A percentile compares a stretch with the other conserved stretches of the same genome.
Evolutionary conservation across 1,140 invertebrate species (phyloP).

Genomic region (Lerema accius): DNA sequence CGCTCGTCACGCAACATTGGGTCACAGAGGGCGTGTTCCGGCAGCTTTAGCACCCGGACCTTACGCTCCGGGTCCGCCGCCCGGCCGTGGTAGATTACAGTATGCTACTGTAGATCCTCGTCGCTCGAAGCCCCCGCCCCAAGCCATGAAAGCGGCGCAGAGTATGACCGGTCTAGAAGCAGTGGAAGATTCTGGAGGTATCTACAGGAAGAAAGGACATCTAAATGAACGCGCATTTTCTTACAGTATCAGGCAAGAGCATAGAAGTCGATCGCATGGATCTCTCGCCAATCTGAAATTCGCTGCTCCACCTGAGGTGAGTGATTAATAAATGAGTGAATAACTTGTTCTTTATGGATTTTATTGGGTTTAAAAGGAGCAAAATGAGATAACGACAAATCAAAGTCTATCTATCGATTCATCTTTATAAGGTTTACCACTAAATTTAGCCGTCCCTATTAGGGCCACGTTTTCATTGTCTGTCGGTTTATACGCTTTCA

Average conservation of each 20-base stretch:
- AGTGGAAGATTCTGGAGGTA: constrained; percentile 91
- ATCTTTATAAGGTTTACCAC: too few species aligned
- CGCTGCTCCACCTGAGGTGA: constrained; percentile 86
- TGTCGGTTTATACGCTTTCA: too few species aligned
- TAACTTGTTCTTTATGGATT: too few species aligned
- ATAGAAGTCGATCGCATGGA: constrained; percentile 94
- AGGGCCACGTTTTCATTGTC: too few species aligned
- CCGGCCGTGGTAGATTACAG: constrained; percentile 83
- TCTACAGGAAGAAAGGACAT: constrained; percentile 95
- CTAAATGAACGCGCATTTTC: constrained; percentile 96
- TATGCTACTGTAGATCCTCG: constrained; percentile 86
- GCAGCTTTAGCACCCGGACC: constrained; percentile 58
- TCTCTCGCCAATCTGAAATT: constrained; percentile 94
- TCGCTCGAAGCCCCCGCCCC: constrained; percentile 89
- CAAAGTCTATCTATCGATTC: too few species aligned
- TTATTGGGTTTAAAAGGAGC: too few species aligned
- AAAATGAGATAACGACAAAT: too few species aligned
- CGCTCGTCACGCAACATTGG: constrained; percentile 67
- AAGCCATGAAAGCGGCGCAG: constrained; percentile 89
- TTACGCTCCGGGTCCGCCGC: constrained; percentile 79
- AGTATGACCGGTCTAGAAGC: constrained; percentile 89
- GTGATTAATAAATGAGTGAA: constrained; percentile 42
- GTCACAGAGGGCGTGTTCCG: constrained; percentile 63
- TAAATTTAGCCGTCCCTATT: too few species aligned
- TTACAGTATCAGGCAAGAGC: constrained; percentile 96